phyloP scores from a whole-genome alignment of 2,113 vertebrate species.

The Cottus gobio region DNA sequence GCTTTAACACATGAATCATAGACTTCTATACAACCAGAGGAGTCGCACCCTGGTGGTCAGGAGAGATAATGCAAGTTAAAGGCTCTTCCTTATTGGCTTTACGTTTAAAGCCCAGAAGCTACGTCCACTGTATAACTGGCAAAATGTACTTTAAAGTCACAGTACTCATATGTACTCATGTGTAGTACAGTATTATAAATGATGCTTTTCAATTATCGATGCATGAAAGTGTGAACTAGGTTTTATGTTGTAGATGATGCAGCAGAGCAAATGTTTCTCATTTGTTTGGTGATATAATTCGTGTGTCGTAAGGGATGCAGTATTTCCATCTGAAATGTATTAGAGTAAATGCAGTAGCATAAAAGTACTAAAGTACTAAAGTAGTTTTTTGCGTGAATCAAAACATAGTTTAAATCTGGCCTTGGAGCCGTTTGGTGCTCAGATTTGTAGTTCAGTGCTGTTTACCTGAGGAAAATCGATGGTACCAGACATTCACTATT shows the following conservation, averaged over 20 bases:
- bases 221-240: neutral
- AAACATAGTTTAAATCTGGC: neutral
- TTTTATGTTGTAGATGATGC: neutral
- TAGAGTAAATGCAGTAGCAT: neutral
- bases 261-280: neutral
- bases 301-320: neutral
- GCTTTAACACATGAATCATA: too few relatives aligned
- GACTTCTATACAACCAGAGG: neutral
- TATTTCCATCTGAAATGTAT: neutral
- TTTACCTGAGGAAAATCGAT: constrained; percentile 10
- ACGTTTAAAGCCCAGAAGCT: too few relatives aligned
- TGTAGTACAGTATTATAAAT: neutral
- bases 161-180: neutral
- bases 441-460: neutral
- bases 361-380: neutral
- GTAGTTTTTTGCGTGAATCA: neutral
- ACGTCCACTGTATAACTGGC: too few relatives aligned
- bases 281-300: neutral
- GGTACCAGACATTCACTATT: constrained; percentile 22
- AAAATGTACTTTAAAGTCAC: neutral
- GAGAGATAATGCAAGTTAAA: too few relatives aligned
- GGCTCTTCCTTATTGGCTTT: too few relatives aligned
- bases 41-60: too few relatives aligned
- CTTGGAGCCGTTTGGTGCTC: neutral
- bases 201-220: neutral